phyloP scores from a whole-genome alignment of 2,113 vertebrate species.

The Pangasianodon gigas region DNA sequence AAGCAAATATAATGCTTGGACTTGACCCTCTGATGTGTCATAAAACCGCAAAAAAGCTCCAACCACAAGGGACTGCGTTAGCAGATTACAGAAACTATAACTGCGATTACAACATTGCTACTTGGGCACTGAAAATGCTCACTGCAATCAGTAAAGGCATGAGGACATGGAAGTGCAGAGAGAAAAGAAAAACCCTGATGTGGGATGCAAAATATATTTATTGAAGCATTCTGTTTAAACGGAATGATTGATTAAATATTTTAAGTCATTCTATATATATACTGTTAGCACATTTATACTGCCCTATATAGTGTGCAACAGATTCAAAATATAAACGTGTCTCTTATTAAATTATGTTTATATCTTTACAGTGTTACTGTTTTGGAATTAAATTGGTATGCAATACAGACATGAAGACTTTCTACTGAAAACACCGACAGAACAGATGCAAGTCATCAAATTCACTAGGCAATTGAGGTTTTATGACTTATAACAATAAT shows the following conservation, averaged over 20 bases:
- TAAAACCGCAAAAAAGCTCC: constrained; percentile 35
- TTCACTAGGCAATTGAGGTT: not conserved
- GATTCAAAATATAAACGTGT: not conserved
- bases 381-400: not conserved
- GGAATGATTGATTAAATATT: too few relatives aligned
- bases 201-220: too few relatives aligned
- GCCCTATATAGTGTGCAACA: not conserved
- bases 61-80: not conserved
- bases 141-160: not conserved
- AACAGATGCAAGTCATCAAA: not conserved
- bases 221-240: too few relatives aligned
- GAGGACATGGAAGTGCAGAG: not conserved
- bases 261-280: not conserved
- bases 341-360: not conserved
- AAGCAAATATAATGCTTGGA: constrained; percentile 67
- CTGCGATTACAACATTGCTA: not conserved
- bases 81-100: not conserved
- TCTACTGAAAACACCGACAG: constrained; percentile 11
- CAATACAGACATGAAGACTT: not conserved
- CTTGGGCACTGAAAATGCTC: not conserved
- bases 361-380: not conserved
- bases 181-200: not conserved
- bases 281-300: not conserved
- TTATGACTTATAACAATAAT: constrained; percentile 8
- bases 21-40: constrained; percentile 67